Evolutionary conservation across 1,140 invertebrate species (phyloP).

Genomic region (Watersipora subatra): DNA sequence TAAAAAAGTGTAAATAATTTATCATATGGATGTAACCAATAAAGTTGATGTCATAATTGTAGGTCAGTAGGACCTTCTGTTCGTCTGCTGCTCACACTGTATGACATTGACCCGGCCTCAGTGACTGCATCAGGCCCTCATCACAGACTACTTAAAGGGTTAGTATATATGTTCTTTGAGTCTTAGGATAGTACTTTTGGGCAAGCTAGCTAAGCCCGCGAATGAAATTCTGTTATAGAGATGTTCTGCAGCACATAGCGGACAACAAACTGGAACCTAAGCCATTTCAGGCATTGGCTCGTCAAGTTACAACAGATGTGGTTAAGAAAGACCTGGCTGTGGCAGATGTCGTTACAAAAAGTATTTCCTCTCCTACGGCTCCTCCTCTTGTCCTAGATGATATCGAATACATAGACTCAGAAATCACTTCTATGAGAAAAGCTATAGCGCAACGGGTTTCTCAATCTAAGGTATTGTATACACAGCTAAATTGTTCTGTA

Average conservation of each 20-base stretch:
- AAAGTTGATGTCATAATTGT: too few species aligned
- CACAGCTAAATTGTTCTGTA: too few species aligned
- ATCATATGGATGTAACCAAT: too few species aligned
- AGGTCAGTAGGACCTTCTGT: background rate
- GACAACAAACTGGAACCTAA: conserved; percentile 44
- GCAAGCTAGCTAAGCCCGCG: too few species aligned
- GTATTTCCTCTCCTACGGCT: background rate
- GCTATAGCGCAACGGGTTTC: conserved; percentile 70
- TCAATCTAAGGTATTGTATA: conserved; percentile 60
- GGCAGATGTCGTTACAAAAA: conserved; percentile 5
- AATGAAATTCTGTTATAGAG: conserved; percentile 24
- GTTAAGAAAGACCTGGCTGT: too few species aligned
- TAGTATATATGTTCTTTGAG: conserved; percentile 1
- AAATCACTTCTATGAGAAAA: conserved; percentile 69
- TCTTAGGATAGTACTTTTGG: background rate
- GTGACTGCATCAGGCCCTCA: conserved; percentile 48
- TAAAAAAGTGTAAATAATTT: too few species aligned
- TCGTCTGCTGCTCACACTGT: background rate
- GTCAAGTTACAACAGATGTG: too few species aligned
- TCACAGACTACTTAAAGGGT: conserved; percentile 50
- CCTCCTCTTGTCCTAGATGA: background rate
- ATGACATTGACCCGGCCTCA: conserved; percentile 20
- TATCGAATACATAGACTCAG: conserved; percentile 56
- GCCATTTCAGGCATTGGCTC: conserved; percentile 19
- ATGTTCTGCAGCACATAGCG: conserved; percentile 49